Evolutionary conservation across 2,797 vertebrate genomes (phyloP), one percentile per base, ranked within the genome.

Genomic region (Sebastes umbrosus): DNA sequence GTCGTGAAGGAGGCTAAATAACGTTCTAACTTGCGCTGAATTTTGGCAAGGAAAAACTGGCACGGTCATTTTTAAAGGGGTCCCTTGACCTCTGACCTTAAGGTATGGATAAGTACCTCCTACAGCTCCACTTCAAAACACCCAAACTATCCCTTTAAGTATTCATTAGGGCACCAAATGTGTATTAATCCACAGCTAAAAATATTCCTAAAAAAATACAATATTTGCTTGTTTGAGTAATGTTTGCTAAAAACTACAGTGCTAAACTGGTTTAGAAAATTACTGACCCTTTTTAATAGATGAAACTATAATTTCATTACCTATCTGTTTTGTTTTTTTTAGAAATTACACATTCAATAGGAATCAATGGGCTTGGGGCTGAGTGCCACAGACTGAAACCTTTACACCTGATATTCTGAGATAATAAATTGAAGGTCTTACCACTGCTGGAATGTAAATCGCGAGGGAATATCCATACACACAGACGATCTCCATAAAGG

Each of bases 401-500:
- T 4, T 59, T 62, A 29, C 1, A 39, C 5, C 10, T 39, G 4
- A 39, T 43, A 65, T 31, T 62, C 20, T 24, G 5, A 69, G 6
- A 55, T 50, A 14, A 5, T 5, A n/a, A n/a, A 4, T 50, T 22
- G 36, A 2, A 75, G 16, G 60, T 94, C 97, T 78, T 94, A 99
- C 99, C 88, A 97, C 98, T 11, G 98, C 97, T 84, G 99, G 99
- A 77, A 99, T 96, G 91, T 98, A 99, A 87, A 99, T 91, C 57
- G 97, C 96, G 75, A 99, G 97, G 0, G 98, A 99, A 87, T 99
- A 99, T 85, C 99, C 98, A 0, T 99, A 99, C 1, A 97, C 97
- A 46, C 99, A 99, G 82, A 98, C 96, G 0, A 99, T 97, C 95
- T 99, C 98, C 95, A 99, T 95, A 80, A 99, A 99, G 0, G 98